Base-by-base conservation (phyloP, 2,888 invertebrate species). In the Dryocosmus kuriphilus region DNA sequence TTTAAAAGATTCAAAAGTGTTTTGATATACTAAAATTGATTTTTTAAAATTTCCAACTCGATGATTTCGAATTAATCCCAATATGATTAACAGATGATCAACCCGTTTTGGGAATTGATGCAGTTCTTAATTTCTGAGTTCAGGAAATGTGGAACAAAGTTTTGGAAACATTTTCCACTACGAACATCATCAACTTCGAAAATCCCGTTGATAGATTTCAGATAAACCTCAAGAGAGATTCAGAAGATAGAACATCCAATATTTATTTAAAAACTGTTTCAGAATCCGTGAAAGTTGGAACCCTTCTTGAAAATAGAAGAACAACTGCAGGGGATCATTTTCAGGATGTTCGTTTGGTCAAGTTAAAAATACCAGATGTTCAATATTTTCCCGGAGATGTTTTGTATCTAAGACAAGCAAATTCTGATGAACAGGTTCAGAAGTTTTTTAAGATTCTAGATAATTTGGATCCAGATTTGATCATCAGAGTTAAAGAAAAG, bases 91-190 rank as follows among this genome's bases (percentile, higher is more conserved):
- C 94, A 4, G 99, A 99, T 92, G 99, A 99, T 91, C 99, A 99
- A 91, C 99, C 99, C 93, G 98, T 98, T 90, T 92, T 98, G 78
- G 99, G 99, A 0, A 94, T 96, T 80, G 97, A 98, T 92, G 97
- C 96, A 51, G 95, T 95, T 0, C 93, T 97, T 78, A 95, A 95
- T 84, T 95, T 96, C 0, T 99, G 98, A 98, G 92, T 96, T 11
- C 92, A 94, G 82, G 90, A 93, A 27, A 93, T 97, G 30, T 96
- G 96, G 94, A 86, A 89, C 0, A 91, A 92, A 75, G 89, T 97
- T 11, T 90, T 93, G 77, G 76, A 88, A 8, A 61, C 92, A 16
- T 93, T 92, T 89, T 92, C 93, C 78, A 85, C 94, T 76, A n/a
- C n/a, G 73, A 77, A 78, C 62, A 60, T 79, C 4, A 32, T 75